Evolutionary conservation across 1,140 invertebrate genomes (phyloP).

Genomic region (Bombyx mandarina): DNA sequence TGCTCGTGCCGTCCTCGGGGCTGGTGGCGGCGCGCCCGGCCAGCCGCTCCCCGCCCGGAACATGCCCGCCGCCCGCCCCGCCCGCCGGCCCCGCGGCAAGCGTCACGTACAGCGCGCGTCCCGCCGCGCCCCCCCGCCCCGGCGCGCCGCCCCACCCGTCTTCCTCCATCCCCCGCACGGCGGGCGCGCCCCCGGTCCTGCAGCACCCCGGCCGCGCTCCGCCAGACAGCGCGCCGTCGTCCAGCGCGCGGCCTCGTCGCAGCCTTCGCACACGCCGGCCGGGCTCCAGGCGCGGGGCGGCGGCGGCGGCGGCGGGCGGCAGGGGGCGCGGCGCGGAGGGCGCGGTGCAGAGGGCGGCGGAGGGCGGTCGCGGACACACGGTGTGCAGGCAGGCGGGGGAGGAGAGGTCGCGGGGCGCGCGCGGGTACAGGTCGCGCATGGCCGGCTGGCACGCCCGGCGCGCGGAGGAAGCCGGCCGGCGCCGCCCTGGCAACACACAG

Average conservation of each 20-base stretch:
- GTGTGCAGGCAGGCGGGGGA: slow-evolving; percentile 66
- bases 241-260: slow-evolving; percentile 2
- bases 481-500: slow-evolving; percentile 34
- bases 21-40: slow-evolving; percentile 80
- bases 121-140: slow-evolving; percentile 73
- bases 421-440: slow-evolving; percentile 66
- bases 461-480: slow-evolving; percentile 39
- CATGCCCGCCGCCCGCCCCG: slow-evolving; percentile 73
- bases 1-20: slow-evolving; percentile 85
- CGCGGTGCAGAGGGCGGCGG: slow-evolving; percentile 38
- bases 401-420: slow-evolving; percentile 45
- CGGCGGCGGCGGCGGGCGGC: slow-evolving; percentile 59
- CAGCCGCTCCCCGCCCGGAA: slow-evolving; percentile 44
- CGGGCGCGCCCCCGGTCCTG: slow-evolving; percentile 62
- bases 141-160: slow-evolving; percentile 40
- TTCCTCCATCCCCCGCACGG: slow-evolving; percentile 43
- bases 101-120: slow-evolving; percentile 4
- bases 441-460: slow-evolving; percentile 54
- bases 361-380: slow-evolving; percentile 34
- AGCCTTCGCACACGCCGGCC: slow-evolving; percentile 4
- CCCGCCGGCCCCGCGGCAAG: slow-evolving; percentile 45
- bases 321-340: slow-evolving; percentile 11
- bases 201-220: slow-evolving; percentile 2
- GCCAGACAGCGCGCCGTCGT: slow-evolving; percentile 3
- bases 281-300: slow-evolving; percentile 14